Evolutionary conservation across 2,113 vertebrate species (phyloP).

Genomic region (Bettongia penicillata): DNA sequence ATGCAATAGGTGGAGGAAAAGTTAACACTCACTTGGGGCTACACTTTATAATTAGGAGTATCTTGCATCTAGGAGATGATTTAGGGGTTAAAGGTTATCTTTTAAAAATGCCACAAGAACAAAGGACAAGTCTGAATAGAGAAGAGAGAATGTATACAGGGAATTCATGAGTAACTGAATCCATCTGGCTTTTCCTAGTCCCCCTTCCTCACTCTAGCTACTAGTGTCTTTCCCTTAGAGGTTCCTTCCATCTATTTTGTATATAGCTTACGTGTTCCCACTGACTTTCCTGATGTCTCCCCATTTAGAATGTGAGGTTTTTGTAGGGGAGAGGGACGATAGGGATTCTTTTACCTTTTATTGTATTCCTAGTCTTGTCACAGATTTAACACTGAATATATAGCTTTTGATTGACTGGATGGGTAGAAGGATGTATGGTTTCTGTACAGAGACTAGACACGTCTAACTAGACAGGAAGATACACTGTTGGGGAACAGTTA

Average conservation of each 20-base stretch:
- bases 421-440: background rate
- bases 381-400: background rate
- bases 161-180: background rate
- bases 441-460: background rate
- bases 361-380: background rate
- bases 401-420: background rate
- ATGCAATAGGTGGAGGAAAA: background rate
- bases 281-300: background rate
- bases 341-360: background rate
- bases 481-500: background rate
- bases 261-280: background rate
- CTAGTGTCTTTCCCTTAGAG: background rate
- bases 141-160: background rate
- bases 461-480: background rate
- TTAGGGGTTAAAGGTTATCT: background rate
- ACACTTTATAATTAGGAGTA: background rate
- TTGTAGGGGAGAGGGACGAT: background rate
- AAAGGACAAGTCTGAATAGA: background rate
- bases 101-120: background rate
- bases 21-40: background rate
- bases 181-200: background rate
- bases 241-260: background rate
- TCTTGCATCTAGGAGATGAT: background rate
- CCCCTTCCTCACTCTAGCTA: background rate
- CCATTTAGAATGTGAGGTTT: background rate